Conservation (phyloP, 2,113 vertebrate genomes). For the Coryphaenoides rupestris region DNA sequence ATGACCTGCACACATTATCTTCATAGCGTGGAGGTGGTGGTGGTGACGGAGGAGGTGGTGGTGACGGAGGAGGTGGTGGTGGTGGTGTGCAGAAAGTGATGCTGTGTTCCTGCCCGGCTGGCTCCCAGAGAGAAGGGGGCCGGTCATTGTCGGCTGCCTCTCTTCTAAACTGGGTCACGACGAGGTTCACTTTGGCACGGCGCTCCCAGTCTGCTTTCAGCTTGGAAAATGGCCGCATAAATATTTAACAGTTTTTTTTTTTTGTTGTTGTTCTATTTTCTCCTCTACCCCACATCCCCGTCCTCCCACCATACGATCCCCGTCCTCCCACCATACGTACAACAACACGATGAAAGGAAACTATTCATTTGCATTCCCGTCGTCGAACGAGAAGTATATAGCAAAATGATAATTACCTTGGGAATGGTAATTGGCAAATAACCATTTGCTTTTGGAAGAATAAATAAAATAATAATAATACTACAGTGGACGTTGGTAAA, state of each 20-base stretch:
- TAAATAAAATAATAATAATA: constrained; percentile 47
- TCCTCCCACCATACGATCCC: neutral
- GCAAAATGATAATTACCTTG: constrained; percentile 29
- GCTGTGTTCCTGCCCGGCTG: constrained; percentile 57
- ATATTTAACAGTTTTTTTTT: constrained; percentile 61
- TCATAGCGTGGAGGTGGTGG: too few species aligned
- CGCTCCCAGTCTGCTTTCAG: constrained; percentile 52
- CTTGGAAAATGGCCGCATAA: constrained; percentile 60
- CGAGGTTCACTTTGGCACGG: constrained; percentile 67
- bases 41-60: constrained; percentile 6
- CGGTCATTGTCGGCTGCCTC: constrained; percentile 54
- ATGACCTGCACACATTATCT: too few species aligned
- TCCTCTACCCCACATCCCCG: neutral
- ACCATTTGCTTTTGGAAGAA: constrained; percentile 51
- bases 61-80: constrained; percentile 19
- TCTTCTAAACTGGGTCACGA: constrained; percentile 70
- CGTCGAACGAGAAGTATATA: constrained; percentile 39
- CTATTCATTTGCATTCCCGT: constrained; percentile 44
- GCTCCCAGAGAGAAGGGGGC: constrained; percentile 41
- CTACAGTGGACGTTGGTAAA: constrained; percentile 43
- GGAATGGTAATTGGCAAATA: constrained; percentile 55
- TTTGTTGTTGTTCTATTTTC: constrained; percentile 24
- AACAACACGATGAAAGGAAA: constrained; percentile 39
- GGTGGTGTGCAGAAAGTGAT: constrained; percentile 40
- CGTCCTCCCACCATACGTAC: neutral